Base-by-base conservation (phyloP, 2,888 invertebrate species). In the Petrolisthes manimaculis region DNA sequence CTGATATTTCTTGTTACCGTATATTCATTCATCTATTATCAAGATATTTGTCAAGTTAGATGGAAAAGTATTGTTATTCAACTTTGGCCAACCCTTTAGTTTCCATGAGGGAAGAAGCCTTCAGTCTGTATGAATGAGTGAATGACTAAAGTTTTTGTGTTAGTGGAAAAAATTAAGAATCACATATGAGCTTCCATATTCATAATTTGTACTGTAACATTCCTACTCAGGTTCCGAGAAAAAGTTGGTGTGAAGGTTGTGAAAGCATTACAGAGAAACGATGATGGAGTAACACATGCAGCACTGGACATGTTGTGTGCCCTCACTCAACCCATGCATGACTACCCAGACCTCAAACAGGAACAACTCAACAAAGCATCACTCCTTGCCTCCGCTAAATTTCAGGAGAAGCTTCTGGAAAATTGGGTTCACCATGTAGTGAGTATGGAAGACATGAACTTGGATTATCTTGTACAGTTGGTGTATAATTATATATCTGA, bases 351-450 rank as follows among this genome's bases (percentile, higher is more conserved):
- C 93, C 94, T 99, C 82, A 94, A 98, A 90, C 98, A 99, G 93
- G 99, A 99, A 93, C 99, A 99, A 93, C 94, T 99, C 90, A 99
- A 99, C 94, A 99, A 99, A 94, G 96, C 97, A 89, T 97, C 98
- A 91, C 95, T 99, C 92, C 94, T 99, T 84, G 97, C 98, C 89
- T 97, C 97, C 2, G 95, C 96, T 92, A 95, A 96, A 83, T 99
- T 99, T 94, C 94, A 99, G 61, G 98, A 99, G 92, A 97, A 96
- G 91, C 94, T 99, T 90, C 95, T 99, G 54, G 96, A 97, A 92
- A 97, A 98, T 96, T 99, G 99, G 96, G 96, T 97, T 14, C 95
- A 94, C 83, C 98, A 99, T 94, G 97, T 99, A 93, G 98, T 98
- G 93, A 94, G 96, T 94, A n/a, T 37, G 37, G 37, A 37, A 37